Conservation (phyloP, 2,113 vertebrate species). For the Corapipo altera region DNA sequence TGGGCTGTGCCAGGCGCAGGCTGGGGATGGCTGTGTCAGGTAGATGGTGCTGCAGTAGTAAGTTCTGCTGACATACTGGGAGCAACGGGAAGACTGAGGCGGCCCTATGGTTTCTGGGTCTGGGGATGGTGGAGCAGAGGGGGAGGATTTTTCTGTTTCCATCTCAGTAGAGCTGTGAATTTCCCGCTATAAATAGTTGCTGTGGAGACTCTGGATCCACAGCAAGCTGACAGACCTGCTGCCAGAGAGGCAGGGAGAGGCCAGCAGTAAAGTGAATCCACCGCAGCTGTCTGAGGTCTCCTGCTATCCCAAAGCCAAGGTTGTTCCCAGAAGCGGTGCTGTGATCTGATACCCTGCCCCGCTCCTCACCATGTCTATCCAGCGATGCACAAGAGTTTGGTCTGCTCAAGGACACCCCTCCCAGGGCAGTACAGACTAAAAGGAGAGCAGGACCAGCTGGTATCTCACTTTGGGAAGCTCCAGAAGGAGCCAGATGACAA, state of each 20-base stretch:
- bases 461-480: background rate
- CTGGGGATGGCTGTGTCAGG: background rate
- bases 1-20: background rate
- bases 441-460: constrained; percentile 12
- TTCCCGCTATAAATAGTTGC: constrained; percentile 65
- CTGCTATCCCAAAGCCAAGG: background rate
- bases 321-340: constrained; percentile 41
- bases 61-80: background rate
- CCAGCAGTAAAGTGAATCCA: constrained; percentile 42
- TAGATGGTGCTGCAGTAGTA: background rate
- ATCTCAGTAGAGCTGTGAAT: constrained; percentile 23
- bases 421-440: background rate
- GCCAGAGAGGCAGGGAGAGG: constrained; percentile 37
- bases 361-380: background rate
- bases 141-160: constrained; percentile 27
- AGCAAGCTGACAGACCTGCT: constrained; percentile 22
- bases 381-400: background rate
- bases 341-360: constrained; percentile 41
- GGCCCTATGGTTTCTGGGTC: background rate
- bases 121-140: background rate
- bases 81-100: background rate
- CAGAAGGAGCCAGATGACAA: background rate
- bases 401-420: constrained; percentile 13
- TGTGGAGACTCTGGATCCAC: constrained; percentile 14
- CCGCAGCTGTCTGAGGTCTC: constrained; percentile 50